Conservation (phyloP, 2,113 vertebrate species). For the Ochotona curzoniae region DNA sequence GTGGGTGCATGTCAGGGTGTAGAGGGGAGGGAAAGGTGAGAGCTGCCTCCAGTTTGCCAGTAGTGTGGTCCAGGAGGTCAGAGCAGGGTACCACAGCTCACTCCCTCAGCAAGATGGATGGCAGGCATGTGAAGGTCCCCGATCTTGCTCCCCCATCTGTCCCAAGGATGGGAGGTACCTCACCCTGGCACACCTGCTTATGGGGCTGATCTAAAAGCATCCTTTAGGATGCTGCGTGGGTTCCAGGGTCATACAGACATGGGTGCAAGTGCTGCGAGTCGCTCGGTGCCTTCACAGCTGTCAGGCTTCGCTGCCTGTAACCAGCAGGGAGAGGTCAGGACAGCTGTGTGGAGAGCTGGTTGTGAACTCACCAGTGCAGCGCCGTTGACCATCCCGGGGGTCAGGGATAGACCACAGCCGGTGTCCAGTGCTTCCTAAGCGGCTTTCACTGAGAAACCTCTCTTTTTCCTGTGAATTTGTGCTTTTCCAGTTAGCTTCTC, state of each 20-base stretch:
- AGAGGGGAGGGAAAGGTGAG: neutral
- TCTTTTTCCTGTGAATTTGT: neutral
- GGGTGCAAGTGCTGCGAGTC: neutral
- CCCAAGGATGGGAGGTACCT: neutral
- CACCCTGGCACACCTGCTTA: neutral
- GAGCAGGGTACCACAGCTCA: neutral
- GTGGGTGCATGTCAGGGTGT: too few species aligned
- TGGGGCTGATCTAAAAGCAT: neutral
- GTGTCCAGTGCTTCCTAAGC: neutral
- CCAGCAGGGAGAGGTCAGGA: neutral
- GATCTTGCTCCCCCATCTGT: neutral
- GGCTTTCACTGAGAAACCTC: neutral
- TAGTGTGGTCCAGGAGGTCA: neutral
- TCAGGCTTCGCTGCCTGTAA: neutral
- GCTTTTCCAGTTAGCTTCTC: neutral
- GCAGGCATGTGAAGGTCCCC: too few species aligned
- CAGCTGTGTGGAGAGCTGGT: neutral
- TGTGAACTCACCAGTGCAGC: neutral
- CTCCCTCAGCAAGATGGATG: neutral
- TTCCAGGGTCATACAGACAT: neutral
- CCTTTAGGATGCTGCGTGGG: neutral
- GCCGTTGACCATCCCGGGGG: too few species aligned
- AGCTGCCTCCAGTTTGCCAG: neutral
- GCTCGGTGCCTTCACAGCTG: neutral
- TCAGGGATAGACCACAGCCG: neutral